Evolutionary conservation across 2,113 vertebrate species (phyloP).

Genomic region (Conger conger): DNA sequence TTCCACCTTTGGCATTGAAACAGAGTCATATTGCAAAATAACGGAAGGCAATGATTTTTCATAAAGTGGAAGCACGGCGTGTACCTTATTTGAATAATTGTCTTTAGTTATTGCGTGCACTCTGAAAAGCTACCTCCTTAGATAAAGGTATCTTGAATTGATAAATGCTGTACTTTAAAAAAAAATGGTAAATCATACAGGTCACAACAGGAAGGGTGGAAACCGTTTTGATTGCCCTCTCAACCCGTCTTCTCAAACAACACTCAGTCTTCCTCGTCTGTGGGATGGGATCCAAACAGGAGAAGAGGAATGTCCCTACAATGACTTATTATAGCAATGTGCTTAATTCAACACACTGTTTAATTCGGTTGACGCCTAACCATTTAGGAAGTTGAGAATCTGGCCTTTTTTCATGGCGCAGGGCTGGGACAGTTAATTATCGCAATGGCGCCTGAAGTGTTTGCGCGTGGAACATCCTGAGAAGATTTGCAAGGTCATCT

Average conservation of each 20-base stretch:
- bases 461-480: slow-evolving; percentile 38
- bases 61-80: too few relatives aligned
- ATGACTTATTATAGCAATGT: slow-evolving; percentile 32
- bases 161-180: background rate
- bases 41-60: too few relatives aligned
- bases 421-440: slow-evolving; percentile 42
- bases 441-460: slow-evolving; percentile 36
- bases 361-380: slow-evolving; percentile 40
- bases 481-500: background rate
- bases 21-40: too few relatives aligned
- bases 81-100: too few relatives aligned
- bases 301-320: background rate
- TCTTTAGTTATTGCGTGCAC: too few relatives aligned
- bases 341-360: slow-evolving; percentile 12
- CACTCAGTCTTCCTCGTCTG: background rate
- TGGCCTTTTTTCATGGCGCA: slow-evolving; percentile 43
- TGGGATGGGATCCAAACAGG: background rate
- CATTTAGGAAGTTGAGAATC: slow-evolving; percentile 44
- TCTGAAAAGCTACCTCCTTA: background rate
- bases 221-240: background rate
- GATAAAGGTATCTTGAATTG: background rate
- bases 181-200: background rate
- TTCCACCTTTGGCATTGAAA: background rate
- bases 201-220: background rate
- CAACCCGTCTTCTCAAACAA: background rate